These are phyloP conservation scores for Aphrocallistes beatrix DNA, from an alignment of 37 sponge, comb jelly and placozoan genomes.

Conservation along the genomic window DNA sequence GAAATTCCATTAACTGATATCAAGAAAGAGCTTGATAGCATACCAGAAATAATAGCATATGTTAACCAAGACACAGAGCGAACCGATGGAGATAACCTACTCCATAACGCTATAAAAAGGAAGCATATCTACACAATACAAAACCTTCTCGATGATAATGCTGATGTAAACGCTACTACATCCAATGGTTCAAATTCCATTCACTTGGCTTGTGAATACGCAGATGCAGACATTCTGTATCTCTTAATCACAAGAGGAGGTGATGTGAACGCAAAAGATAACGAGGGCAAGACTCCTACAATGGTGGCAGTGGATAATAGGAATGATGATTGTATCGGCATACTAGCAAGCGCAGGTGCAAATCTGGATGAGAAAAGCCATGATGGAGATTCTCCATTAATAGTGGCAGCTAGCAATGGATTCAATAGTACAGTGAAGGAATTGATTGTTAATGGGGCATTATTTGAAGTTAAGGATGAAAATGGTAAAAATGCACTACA, in stretches of 20 bases:
- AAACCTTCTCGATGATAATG: neutral
- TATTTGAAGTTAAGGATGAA: neutral
- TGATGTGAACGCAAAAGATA: neutral
- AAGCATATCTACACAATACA: neutral
- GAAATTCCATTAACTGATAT: too few species aligned
- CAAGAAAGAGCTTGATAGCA: too few species aligned
- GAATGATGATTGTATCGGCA: neutral
- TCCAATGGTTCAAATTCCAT: neutral
- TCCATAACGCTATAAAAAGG: neutral
- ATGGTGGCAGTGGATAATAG: neutral
- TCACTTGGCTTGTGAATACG: slow-evolving; percentile 5
- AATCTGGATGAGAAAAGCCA: neutral
- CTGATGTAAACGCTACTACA: neutral
- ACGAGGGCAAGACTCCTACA: neutral
- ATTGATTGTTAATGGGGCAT: neutral
- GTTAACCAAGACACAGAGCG: too few species aligned
- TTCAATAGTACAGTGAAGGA: neutral
- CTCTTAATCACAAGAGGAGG: neutral
- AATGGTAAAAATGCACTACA: neutral
- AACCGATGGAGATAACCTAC: neutral
- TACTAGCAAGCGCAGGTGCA: neutral
- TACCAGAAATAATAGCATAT: too few species aligned
- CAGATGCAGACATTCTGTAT: neutral
- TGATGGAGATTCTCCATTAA: neutral
- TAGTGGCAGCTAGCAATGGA: neutral